These are phyloP conservation scores for Terrapene triunguis DNA, from an alignment of 2,113 vertebrate species.

Conservation along the genomic window DNA sequence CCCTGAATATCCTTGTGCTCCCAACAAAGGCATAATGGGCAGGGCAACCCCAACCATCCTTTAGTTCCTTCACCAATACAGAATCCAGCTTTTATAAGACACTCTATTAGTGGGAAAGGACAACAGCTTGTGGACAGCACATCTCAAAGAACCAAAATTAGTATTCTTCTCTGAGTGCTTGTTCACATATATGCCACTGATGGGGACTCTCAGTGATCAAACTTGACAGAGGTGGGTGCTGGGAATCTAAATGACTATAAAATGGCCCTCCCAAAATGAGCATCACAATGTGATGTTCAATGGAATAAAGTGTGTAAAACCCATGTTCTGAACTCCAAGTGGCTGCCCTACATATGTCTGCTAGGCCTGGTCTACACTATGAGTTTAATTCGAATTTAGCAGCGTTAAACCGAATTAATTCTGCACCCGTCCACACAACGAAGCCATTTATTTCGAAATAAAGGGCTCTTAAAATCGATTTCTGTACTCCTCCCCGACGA, in stretches of 20 bases:
- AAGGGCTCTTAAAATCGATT: too few relatives aligned
- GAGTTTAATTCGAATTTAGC: too few relatives aligned
- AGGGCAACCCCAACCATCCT: neutral
- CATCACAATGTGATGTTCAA: neutral
- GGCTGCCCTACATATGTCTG: neutral
- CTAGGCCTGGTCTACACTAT: neutral
- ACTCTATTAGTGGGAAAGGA: neutral
- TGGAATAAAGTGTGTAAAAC: neutral
- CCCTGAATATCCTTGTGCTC: neutral
- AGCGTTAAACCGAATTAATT: too few relatives aligned
- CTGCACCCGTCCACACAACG: too few relatives aligned
- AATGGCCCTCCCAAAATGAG: neutral
- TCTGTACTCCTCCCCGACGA: too few relatives aligned
- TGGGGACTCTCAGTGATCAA: neutral
- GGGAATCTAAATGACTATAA: neutral
- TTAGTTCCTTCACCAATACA: neutral
- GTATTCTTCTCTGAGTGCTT: neutral
- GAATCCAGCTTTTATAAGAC: neutral
- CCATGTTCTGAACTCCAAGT: neutral
- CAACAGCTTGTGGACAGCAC: neutral
- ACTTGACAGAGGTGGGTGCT: neutral
- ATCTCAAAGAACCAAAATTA: neutral
- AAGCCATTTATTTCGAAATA: too few relatives aligned
- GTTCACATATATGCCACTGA: neutral
- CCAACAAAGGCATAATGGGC: neutral